Base-by-base conservation (phyloP, 92 coral and sea anemone species). In the Zoanthus sansibaricus region DNA sequence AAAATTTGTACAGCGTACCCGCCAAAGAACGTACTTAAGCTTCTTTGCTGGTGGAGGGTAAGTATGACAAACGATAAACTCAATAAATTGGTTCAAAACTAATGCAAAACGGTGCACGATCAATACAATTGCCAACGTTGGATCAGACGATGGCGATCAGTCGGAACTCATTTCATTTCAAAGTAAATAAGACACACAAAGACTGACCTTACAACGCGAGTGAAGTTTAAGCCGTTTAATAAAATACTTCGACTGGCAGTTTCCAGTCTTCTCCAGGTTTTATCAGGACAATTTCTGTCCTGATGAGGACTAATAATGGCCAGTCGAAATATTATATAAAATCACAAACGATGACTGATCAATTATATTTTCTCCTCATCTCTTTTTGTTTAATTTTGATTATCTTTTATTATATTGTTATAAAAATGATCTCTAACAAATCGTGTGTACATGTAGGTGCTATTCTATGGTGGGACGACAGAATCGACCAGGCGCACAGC, bases 391-490 rank as follows among this genome's bases (percentile, higher is more conserved):
- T 62, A 9, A 15, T 20, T 17, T 20, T 17, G 4, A 20, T 17
- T 7, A 14, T n/a, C 69, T 62, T 9, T 17, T 62, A 6, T 16
- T 17, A 37, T n/a, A 16, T 17, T 61, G 21, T 8, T 9, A 62
- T 62, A 17, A n/a, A 62, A 17, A 7, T 17, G 8, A 62, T 16
- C 69, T 17, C 17, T 16, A 17, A 17, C 8, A 62, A 18, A 17
- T 16, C 6, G 6, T 17, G 0, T n/a, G n/a, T 5, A 18, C 16
- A 83, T 68, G 1, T 37, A 94, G 98, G 9, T 94, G 98, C 67
- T 94, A 92, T 77, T 94, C 98, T 7, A 83, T 92, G 94, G 98
- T 94, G 18, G 98, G 98, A 5, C 94, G 98, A 7, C 95, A 92
- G 79, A 66, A 66, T 8, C 86, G 89, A 18, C 2, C 37, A 7